phyloP scores from a whole-genome alignment of 2,888 invertebrate species.

The Heliconius cydno region DNA sequence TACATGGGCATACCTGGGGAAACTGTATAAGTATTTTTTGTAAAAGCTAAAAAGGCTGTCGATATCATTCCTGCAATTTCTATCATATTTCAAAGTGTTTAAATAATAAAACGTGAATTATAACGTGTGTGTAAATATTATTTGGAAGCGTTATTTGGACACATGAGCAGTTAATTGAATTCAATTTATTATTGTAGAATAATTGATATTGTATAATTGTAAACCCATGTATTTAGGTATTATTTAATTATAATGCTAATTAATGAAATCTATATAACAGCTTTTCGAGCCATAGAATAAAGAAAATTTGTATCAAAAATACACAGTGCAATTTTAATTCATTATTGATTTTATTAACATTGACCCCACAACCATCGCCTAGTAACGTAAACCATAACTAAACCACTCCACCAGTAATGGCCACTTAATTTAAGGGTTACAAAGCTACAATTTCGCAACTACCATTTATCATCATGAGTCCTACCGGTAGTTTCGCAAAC shows the following conservation, averaged over 20 bases:
- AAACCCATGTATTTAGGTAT: not conserved
- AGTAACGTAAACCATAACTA: not conserved
- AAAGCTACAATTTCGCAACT: constrained; percentile 39
- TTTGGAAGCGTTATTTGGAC: not conserved
- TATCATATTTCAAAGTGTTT: constrained; percentile 20
- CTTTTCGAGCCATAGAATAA: not conserved
- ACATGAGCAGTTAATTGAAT: not conserved
- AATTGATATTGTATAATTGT: not conserved
- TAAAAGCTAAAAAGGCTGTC: constrained; percentile 5
- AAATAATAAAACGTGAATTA: not conserved
- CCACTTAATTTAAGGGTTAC: constrained; percentile 20
- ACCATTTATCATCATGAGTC: constrained; percentile 43
- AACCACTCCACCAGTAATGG: not conserved
- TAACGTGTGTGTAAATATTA: not conserved
- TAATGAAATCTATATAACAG: constrained; percentile 2
- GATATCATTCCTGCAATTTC: constrained; percentile 22
- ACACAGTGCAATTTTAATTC: no score
- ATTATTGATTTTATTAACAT: not conserved
- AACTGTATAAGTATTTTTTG: not conserved
- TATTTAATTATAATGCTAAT: not conserved
- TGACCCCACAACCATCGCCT: not conserved
- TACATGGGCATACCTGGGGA: not conserved
- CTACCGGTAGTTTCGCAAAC: constrained; percentile 48
- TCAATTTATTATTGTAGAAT: constrained; percentile 6
- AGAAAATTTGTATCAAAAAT: not conserved